Evolutionary conservation across 2,888 invertebrate species (phyloP).

Genomic region (Drosophila niveifrons): DNA sequence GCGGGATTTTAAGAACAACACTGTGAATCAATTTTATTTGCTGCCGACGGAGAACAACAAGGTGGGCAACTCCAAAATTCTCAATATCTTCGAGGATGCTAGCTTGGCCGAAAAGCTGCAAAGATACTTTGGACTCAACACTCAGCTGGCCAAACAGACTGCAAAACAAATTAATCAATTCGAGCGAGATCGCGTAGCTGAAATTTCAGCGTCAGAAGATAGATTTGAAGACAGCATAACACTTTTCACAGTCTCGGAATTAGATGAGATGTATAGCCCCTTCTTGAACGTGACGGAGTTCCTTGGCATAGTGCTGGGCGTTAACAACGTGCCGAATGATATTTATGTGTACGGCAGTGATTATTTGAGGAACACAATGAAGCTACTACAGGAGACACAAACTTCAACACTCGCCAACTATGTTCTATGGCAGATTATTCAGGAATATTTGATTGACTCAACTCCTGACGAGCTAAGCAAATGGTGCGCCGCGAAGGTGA

Average conservation of each 20-base stretch:
- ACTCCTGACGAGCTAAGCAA: constrained; percentile 28
- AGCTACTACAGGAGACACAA: constrained; percentile 53
- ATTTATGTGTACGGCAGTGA: constrained; percentile 72
- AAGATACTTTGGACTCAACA: constrained; percentile 58
- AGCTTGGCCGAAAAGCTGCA: constrained; percentile 42
- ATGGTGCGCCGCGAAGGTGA: constrained; percentile 71
- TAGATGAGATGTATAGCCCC: constrained; percentile 56
- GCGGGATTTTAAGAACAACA: constrained; percentile 67
- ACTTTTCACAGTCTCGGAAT: constrained; percentile 52
- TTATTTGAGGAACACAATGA: constrained; percentile 60
- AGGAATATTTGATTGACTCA: constrained; percentile 63
- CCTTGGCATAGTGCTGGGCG: constrained; percentile 68
- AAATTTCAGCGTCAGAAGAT: not conserved
- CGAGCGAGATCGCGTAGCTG: constrained; percentile 48
- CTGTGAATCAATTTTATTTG: constrained; percentile 71
- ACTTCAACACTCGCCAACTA: constrained; percentile 68
- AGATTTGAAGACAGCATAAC: constrained; percentile 53
- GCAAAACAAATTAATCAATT: constrained; percentile 64
- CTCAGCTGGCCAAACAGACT: constrained; percentile 44
- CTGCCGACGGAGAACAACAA: constrained; percentile 52
- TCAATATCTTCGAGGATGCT: constrained; percentile 3
- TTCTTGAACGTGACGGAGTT: constrained; percentile 73
- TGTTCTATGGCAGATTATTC: constrained; percentile 74
- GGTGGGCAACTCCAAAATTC: not conserved
- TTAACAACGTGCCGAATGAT: constrained; percentile 63